phyloP scores from a whole-genome alignment of 2,888 invertebrate genomes.

The Amphipyra tragopoginis region DNA sequence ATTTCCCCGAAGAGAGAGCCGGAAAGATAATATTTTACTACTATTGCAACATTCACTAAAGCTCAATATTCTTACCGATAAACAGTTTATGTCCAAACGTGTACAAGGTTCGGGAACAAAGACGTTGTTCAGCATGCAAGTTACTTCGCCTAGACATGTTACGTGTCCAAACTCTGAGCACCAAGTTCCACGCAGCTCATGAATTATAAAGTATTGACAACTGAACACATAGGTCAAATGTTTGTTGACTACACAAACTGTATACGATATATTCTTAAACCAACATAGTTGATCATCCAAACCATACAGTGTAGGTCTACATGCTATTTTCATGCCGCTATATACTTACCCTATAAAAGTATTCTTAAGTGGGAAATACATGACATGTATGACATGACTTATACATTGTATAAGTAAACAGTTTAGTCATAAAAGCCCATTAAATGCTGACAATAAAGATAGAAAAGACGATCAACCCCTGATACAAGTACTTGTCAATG shows the following conservation, averaged over 20 bases:
- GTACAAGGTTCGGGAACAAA: slow-evolving; percentile 28
- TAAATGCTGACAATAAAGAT: slow-evolving; percentile 25
- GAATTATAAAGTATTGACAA: slow-evolving; percentile 59
- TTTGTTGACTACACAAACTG: slow-evolving; percentile 24
- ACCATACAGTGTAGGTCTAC: background rate
- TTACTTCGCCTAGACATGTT: slow-evolving; percentile 22
- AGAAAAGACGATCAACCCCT: slow-evolving; percentile 33
- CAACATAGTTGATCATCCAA: slow-evolving; percentile 6
- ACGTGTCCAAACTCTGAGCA: slow-evolving; percentile 44
- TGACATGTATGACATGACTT: too few relatives aligned
- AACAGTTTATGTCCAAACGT: slow-evolving; percentile 40
- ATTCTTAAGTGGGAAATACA: background rate
- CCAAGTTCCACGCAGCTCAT: slow-evolving; percentile 57
- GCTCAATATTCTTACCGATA: slow-evolving; percentile 46
- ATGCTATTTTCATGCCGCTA: slow-evolving; percentile 1
- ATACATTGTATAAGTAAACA: too few relatives aligned
- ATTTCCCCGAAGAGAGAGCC: slow-evolving; percentile 56
- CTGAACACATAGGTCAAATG: slow-evolving; percentile 39
- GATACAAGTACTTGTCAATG: slow-evolving; percentile 38
- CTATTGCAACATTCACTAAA: slow-evolving; percentile 32
- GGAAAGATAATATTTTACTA: slow-evolving; percentile 48
- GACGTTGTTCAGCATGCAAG: slow-evolving; percentile 32
- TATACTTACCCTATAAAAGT: background rate
- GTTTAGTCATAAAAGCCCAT: background rate
- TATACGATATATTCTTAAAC: slow-evolving; percentile 10